Evolutionary conservation across 2,797 vertebrate genomes (phyloP), one percentile per base, ranked within the genome.

Genomic region (Sebastes miniatus): DNA sequence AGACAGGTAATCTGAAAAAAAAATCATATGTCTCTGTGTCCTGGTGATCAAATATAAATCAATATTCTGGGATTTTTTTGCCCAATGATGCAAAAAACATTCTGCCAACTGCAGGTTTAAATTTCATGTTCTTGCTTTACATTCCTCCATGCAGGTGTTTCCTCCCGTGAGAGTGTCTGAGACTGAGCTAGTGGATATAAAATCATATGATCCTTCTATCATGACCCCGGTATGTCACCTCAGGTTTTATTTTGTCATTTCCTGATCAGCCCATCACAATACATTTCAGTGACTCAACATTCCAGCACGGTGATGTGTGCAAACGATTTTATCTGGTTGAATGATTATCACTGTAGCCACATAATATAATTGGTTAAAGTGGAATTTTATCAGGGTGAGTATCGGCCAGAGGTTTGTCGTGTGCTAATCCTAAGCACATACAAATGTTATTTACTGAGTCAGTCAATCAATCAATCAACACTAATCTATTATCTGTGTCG

Each of bases 121-220:
- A 8, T 47, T 47, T 47, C 16, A 10, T 62, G 31, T 36, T 36
- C 1, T 74, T 29, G 6, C 31, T 62, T 56, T 67, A 0, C 47
- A 32, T 68, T 24, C 12, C 18, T 72, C n/a, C 39, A 2, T 69
- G 4, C 76, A 95, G 94, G 69, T 77, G 16, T 84, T 95, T 58
- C 80, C 80, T 9, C 31, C 81, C 12, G 1, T 77, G 72, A 85
- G 8, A 50, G 25, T 39, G 56, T 12, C 57, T 1, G 39, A 80
- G 4, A 74, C 70, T 12, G 65, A 85, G 24, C 29, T 52, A 1
- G 16, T 82, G 5, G 79, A 83, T 77, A 61, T 85, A 5, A 83
- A 79, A 24, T 69, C 81, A 4, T 22, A 22, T 1, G 11, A 81
- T 69, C 3, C 82, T 12, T 83, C 69, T 52, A 32, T 66, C 7